Evolutionary conservation across 2,888 invertebrate species (phyloP), one percentile per base, ranked within the genome.

Genomic region (Thelaira solivaga): DNA sequence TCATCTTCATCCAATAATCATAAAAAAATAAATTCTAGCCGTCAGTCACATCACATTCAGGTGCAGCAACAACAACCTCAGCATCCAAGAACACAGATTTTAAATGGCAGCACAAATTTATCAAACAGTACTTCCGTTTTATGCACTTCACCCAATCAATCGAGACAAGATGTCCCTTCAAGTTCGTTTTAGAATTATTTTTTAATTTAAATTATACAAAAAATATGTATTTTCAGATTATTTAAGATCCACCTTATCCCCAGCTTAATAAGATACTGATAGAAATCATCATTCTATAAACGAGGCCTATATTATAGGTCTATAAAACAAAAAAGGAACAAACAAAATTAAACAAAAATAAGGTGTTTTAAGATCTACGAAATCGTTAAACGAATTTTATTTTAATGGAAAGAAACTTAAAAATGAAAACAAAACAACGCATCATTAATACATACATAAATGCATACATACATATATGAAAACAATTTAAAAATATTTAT

Each of bases 371-470:
- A 67, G 47, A 77, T 64, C 57, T 62, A 55, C 78, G 69, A 78
- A 71, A 65, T 74, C 69, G 59, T 78, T 69, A 41, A 78, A 74
- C 78, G 78, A 78, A 74, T 74, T 78, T 74, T 78, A 74, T 74
- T 78, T 74, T 78, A 74, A 53, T 26, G 34, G 49, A 62, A 73
- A 24, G 31, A 31, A 41, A 59, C 62, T 55, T 68, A 51, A 59
- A 41, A 47, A 49, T 31, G n/a, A 41, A 69, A 53, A 61, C 26
- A 69, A 69, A 65, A 74, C 69, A 74, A 71, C 61, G 64, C 69
- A 65, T 69, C 69, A 74, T 69, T 45, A 53, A 51, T 41, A 69
- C 49, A 69, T 59, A 47, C 31, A 72, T 43, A 53, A 43, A 53
- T 11, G 65, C 31, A 36, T n/a, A n/a, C n/a, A n/a, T n/a, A n/a